These are phyloP conservation scores for Bedellia somnulentella DNA, from an alignment of 2,888 invertebrate genomes.

Conservation along the genomic window DNA sequence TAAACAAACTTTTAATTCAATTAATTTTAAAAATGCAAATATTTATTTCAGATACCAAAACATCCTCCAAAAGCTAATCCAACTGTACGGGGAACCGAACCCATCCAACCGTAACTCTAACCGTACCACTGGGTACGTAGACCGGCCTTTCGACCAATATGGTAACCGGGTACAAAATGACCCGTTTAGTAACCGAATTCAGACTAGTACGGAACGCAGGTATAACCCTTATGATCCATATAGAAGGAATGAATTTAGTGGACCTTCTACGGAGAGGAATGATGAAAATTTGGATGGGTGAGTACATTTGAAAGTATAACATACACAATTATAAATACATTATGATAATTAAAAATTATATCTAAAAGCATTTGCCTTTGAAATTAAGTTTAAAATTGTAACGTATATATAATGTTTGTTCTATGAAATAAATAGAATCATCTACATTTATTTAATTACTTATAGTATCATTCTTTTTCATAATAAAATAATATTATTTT, in stretches of 20 bases:
- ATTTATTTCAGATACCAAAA: slow-evolving; percentile 57
- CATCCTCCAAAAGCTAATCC: slow-evolving; percentile 64
- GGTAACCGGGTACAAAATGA: slow-evolving; percentile 14
- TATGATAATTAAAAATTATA: too few relatives aligned
- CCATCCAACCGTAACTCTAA: slow-evolving; percentile 30
- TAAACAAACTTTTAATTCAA: too few relatives aligned
- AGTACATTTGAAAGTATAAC: too few relatives aligned
- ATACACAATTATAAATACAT: too few relatives aligned
- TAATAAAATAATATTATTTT: too few relatives aligned
- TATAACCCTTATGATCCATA: slow-evolving; percentile 21
- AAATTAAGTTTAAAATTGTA: too few relatives aligned
- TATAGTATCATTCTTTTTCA: too few relatives aligned
- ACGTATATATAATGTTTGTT: too few relatives aligned
- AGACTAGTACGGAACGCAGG: slow-evolving; percentile 24
- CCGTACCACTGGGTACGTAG: slow-evolving; percentile 18
- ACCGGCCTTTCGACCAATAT: slow-evolving; percentile 19
- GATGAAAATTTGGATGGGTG: slow-evolving; percentile 10
- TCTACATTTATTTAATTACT: too few relatives aligned
- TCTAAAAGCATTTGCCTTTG: too few relatives aligned
- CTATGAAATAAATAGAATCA: too few relatives aligned
- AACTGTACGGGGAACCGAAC: slow-evolving; percentile 56
- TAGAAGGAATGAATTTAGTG: slow-evolving; percentile 18
- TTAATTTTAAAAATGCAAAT: background rate
- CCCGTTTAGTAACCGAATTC: slow-evolving; percentile 16
- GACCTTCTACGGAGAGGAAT: slow-evolving; percentile 13